Evolutionary conservation across 2,888 invertebrate genomes (phyloP), one percentile per base, ranked within the genome.

Genomic region (Anticlea derivata): DNA sequence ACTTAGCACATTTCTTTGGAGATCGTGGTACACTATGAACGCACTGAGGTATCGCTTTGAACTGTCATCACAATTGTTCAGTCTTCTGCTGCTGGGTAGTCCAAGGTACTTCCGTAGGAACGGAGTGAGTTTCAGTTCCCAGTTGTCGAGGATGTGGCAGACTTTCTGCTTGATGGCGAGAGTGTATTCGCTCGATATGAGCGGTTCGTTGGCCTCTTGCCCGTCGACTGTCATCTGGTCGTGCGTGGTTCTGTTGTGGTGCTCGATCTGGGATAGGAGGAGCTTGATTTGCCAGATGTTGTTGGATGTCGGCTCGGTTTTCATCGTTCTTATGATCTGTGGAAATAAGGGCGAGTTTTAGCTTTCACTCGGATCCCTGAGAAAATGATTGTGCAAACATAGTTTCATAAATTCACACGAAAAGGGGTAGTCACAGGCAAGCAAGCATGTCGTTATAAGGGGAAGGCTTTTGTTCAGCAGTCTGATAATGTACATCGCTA

Each of bases 221-320:
- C 76, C 84, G 63, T 86, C 88, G 0, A 85, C 57, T 2, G 68
- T 70, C 84, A 83, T 86, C 26, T 82, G 81, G 53, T 62, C 63
- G 17, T 70, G 61, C 0, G 65, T 24, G 1, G 65, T 68, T 4
- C 54, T 62, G 66, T 77, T 73, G 77, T 85, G 71, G 60, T 78
- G 75, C 60, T 91, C 76, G 4, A 92, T 86, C 61, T 94, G 94
- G 0, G 93, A 91, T 1, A 92, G 92, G 2, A 93, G 86, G 0
- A 95, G 85, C 73, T 95, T 96, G 34, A 96, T 91, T 76, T 96
- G 96, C 96, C 96, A 96, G 11, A 95, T 85, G 66, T 94, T 92
- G 66, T 91, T 83, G 0, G 91, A 78, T 1, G 83, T 92, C 0
- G 94, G 92, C 8, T 89, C 80, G 0, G 78, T 80, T 45, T 86